These are phyloP conservation scores for Platichthys flesus DNA, from an alignment of 2,113 vertebrate genomes.

Conservation along the genomic window DNA sequence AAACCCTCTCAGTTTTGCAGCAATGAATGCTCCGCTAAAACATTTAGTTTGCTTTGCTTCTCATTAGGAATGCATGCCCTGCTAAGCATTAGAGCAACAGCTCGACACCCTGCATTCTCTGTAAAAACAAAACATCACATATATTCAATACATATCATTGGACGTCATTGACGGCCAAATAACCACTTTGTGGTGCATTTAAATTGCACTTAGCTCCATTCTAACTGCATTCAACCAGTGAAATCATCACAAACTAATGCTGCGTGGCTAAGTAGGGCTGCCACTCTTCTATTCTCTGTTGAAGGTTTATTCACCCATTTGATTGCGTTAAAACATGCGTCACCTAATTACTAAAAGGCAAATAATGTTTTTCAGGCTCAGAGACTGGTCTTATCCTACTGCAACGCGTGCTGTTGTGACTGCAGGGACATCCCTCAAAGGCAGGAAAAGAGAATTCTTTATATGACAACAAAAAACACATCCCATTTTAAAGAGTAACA, in stretches of 20 bases:
- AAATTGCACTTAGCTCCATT: constrained; percentile 4
- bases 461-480: constrained; percentile 19
- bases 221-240: background rate
- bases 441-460: constrained; percentile 11
- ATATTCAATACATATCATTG: constrained; percentile 11
- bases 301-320: constrained; percentile 29
- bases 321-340: constrained; percentile 30
- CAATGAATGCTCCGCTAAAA: constrained; percentile 24
- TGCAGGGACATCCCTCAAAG: background rate
- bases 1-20: constrained; percentile 15
- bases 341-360: constrained; percentile 21
- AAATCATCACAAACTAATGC: constrained; percentile 21
- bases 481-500: constrained; percentile 36
- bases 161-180: constrained; percentile 4
- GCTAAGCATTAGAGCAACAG: constrained; percentile 11
- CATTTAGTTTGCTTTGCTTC: constrained; percentile 35
- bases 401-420: background rate
- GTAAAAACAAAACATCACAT: constrained; percentile 5
- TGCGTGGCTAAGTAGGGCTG: background rate
- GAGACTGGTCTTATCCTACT: background rate
- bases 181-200: background rate
- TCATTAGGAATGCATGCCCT: constrained; percentile 24
- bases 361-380: constrained; percentile 12
- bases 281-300: constrained; percentile 1
- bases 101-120: background rate